A percentile compares a stretch with the other conserved stretches of the same genome.
Evolutionary conservation across 2,113 vertebrate species (phyloP).

Genomic region (Psephotus haematonotus): DNA sequence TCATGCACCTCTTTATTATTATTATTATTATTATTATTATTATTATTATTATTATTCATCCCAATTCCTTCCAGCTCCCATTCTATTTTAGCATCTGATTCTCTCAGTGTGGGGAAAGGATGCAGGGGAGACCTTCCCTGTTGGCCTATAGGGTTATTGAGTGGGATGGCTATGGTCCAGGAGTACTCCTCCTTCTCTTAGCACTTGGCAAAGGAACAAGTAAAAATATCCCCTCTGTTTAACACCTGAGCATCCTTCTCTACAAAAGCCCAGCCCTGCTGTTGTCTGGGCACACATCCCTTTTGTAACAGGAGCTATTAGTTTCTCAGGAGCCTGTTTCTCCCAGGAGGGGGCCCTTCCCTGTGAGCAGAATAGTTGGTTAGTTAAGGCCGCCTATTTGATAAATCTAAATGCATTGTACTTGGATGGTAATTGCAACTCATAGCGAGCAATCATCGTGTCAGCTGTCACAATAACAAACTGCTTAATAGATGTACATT

Average conservation of each 20-base stretch:
- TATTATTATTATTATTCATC: background rate
- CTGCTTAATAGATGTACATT: background rate
- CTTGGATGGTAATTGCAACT: background rate
- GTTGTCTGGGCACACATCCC: conserved; percentile 22
- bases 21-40: too few relatives aligned
- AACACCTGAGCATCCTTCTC: conserved; percentile 39
- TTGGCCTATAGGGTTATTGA: background rate
- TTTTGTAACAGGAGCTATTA: background rate
- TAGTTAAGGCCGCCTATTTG: background rate
- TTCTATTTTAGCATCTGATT: background rate
- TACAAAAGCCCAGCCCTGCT: conserved; percentile 27
- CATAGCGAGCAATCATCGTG: background rate
- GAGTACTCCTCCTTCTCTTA: background rate
- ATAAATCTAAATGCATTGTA: background rate
- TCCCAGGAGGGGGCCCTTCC: background rate
- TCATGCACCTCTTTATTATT: background rate
- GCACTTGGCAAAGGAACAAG: background rate
- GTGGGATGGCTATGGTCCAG: background rate
- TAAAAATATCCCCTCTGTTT: background rate
- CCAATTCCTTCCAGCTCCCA: background rate
- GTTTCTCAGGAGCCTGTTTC: background rate
- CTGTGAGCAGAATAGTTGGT: background rate
- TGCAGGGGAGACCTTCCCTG: background rate
- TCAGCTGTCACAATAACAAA: conserved; percentile 52
- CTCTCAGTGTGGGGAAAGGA: background rate